A percentile compares a stretch with the other conserved stretches of the same genome.
Evolutionary conservation across 2,113 vertebrate species (phyloP).

Genomic region (Oreochromis tanganicae): DNA sequence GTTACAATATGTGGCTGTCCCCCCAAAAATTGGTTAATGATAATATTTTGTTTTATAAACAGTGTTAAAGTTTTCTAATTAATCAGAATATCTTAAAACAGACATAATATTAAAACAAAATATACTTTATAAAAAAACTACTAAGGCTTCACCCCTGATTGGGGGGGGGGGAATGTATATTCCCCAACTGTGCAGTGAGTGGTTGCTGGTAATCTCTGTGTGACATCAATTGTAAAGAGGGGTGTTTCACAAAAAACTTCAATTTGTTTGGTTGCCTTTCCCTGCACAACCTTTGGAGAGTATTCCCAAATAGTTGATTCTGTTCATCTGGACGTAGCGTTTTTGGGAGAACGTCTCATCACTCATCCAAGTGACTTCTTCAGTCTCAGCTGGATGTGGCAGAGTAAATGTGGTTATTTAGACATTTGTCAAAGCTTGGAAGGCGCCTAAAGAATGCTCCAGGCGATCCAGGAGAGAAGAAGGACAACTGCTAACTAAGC

Average conservation of each 20-base stretch:
- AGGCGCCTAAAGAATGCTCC: background rate
- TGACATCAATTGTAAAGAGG: background rate
- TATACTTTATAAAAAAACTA: background rate
- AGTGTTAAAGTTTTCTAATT: background rate
- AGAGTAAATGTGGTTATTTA: background rate
- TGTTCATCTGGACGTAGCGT: background rate
- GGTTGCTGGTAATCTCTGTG: background rate
- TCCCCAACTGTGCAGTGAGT: background rate
- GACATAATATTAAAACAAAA: background rate
- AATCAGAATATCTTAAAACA: background rate
- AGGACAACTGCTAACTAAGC: background rate
- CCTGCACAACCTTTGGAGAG: too few relatives aligned
- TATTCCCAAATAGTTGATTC: background rate
- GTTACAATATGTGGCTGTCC: background rate
- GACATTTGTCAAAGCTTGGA: background rate
- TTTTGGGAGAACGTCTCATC: background rate
- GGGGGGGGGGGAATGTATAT: background rate
- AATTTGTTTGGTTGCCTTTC: background rate
- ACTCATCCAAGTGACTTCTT: background rate
- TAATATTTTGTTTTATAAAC: background rate
- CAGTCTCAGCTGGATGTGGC: background rate
- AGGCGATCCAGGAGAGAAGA: background rate
- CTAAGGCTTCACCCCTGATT: background rate
- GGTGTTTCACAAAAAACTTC: background rate
- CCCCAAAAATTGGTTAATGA: background rate